These are phyloP conservation scores for Phalanger gymnotis DNA, from an alignment of 2,797 vertebrate genomes.

Conservation along the genomic window DNA sequence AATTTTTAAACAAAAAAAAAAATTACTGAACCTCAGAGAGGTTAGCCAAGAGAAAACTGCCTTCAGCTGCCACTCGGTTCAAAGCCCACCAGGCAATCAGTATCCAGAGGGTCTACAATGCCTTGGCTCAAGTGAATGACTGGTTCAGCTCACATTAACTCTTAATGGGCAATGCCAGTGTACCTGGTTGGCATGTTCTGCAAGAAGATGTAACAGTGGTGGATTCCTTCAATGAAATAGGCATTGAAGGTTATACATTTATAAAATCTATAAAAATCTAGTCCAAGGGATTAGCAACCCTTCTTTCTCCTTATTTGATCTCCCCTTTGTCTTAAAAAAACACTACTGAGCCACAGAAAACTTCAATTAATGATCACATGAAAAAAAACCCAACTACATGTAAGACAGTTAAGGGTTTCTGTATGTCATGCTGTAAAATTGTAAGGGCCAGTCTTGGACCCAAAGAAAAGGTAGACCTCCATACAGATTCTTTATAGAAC, in stretches of 20 bases:
- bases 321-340: not conserved
- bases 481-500: not conserved
- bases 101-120: not conserved
- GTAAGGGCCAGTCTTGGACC: not conserved
- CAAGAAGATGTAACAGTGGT: not conserved
- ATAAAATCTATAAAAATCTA: not conserved
- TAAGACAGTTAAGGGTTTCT: not conserved
- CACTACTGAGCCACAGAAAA: not conserved
- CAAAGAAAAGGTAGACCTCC: not conserved
- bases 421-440: not conserved
- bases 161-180: not conserved
- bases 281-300: not conserved
- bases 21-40: not conserved
- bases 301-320: not conserved
- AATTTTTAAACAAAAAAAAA: conserved; percentile 33
- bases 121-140: not conserved
- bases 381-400: not conserved
- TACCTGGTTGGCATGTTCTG: not conserved
- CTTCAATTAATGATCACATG: not conserved
- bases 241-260: not conserved
- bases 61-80: not conserved
- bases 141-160: not conserved
- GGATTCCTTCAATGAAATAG: not conserved
- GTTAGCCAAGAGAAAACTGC: not conserved
- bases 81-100: not conserved